Conservation (phyloP, 2,113 vertebrate species). For the Gymnarchus niloticus region DNA sequence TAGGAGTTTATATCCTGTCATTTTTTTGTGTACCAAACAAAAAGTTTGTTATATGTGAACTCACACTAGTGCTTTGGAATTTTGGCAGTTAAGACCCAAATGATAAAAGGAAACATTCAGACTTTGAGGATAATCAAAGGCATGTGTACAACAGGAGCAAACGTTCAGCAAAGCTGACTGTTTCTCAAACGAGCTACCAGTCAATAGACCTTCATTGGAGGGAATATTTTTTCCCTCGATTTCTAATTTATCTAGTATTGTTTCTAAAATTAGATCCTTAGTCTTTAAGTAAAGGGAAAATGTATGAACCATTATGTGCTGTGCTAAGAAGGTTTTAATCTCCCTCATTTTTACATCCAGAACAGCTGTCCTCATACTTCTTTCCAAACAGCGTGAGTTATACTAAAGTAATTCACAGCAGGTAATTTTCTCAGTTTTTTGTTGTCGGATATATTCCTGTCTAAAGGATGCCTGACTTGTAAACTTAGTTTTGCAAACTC, state of each 20-base stretch:
- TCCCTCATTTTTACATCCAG: not conserved
- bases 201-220: conserved; percentile 15
- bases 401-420: not conserved
- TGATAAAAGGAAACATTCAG: conserved; percentile 33
- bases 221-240: not conserved
- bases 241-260: conserved; percentile 22
- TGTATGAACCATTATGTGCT: not conserved
- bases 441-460: not conserved
- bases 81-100: conserved; percentile 17
- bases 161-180: not conserved
- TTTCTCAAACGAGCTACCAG: conserved; percentile 34
- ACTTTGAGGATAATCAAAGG: conserved; percentile 29
- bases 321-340: not conserved
- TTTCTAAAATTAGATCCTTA: not conserved
- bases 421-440: not conserved
- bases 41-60: not conserved
- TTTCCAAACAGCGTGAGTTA: not conserved
- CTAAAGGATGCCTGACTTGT: not conserved
- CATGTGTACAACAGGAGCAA: conserved; percentile 20
- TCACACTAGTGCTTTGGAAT: not conserved
- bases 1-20: not conserved
- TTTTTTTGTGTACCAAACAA: not conserved
- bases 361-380: not conserved
- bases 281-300: not conserved
- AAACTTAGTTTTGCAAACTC: not conserved